Evolutionary conservation across 2,797 vertebrate genomes (phyloP).

Genomic region (Hipposideros larvatus): DNA sequence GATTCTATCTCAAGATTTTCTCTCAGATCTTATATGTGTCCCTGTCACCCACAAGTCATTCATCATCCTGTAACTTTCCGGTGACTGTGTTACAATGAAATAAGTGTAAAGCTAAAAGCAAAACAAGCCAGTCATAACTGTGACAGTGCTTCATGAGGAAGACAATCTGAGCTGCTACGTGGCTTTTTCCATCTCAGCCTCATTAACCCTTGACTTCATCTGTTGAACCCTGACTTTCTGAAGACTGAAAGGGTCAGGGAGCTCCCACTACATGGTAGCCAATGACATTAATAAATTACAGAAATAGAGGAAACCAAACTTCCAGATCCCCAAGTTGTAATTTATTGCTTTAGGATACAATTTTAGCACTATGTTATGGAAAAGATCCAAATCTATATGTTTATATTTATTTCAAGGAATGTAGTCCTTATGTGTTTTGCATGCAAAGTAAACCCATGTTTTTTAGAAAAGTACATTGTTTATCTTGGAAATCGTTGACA

Average conservation of each 20-base stretch:
- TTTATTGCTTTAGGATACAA: slow-evolving; percentile 34
- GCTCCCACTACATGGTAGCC: slow-evolving; percentile 65
- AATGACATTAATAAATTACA: slow-evolving; percentile 70
- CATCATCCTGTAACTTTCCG: slow-evolving; percentile 46
- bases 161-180: not conserved
- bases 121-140: not conserved
- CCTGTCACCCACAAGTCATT: not conserved
- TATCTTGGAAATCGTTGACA: slow-evolving; percentile 19
- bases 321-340: not conserved
- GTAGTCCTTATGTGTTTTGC: not conserved
- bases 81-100: slow-evolving; percentile 52
- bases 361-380: slow-evolving; percentile 8
- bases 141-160: slow-evolving; percentile 25
- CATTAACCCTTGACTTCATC: slow-evolving; percentile 73
- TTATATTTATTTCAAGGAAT: slow-evolving; percentile 51
- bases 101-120: slow-evolving; percentile 15
- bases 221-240: slow-evolving; percentile 48
- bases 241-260: slow-evolving; percentile 17
- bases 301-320: slow-evolving; percentile 21
- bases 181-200: slow-evolving; percentile 39
- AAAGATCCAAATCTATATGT: slow-evolving; percentile 25
- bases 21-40: slow-evolving; percentile 14
- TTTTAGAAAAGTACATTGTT: slow-evolving; percentile 4
- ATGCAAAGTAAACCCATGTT: slow-evolving; percentile 16
- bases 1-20: slow-evolving; percentile 37